phyloP scores from a whole-genome alignment of 2,797 vertebrate species.

The Anisognathus igniventris region DNA sequence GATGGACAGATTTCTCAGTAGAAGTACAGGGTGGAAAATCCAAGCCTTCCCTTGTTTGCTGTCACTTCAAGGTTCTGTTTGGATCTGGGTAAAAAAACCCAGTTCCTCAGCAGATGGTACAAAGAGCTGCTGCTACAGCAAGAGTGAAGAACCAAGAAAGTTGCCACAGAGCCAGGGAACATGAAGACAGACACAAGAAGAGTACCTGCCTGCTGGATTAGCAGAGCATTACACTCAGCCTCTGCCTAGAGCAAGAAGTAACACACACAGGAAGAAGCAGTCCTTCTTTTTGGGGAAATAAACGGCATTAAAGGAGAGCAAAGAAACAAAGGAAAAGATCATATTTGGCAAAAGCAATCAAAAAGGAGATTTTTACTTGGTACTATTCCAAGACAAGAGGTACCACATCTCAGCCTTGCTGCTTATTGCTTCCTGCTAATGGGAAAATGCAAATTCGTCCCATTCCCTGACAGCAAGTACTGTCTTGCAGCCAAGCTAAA shows the following conservation, averaged over 20 bases:
- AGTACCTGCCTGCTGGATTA: not conserved
- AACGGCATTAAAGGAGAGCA: not conserved
- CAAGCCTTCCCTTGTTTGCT: not conserved
- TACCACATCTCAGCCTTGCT: not conserved
- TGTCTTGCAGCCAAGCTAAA: not conserved
- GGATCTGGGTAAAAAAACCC: not conserved
- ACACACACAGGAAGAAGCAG: not conserved
- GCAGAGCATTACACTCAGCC: not conserved
- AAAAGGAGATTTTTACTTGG: not conserved
- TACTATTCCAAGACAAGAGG: not conserved
- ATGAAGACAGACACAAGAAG: not conserved
- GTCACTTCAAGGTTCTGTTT: not conserved
- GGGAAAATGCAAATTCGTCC: not conserved
- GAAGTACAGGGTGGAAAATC: not conserved
- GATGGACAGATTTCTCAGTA: not conserved
- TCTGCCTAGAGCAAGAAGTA: not conserved
- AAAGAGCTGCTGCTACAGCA: not conserved
- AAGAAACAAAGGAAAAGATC: not conserved
- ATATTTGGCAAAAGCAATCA: not conserved
- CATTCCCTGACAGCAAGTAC: not conserved
- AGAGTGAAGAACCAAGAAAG: not conserved
- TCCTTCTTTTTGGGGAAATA: not conserved
- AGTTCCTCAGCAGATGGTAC: not conserved
- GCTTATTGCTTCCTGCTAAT: not conserved
- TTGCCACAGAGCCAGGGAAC: not conserved